A percentile compares a stretch with the other conserved stretches of the same genome.
Evolutionary conservation across 92 coral and sea anemone species (phyloP).

Genomic region (Bergia puertoricense): DNA sequence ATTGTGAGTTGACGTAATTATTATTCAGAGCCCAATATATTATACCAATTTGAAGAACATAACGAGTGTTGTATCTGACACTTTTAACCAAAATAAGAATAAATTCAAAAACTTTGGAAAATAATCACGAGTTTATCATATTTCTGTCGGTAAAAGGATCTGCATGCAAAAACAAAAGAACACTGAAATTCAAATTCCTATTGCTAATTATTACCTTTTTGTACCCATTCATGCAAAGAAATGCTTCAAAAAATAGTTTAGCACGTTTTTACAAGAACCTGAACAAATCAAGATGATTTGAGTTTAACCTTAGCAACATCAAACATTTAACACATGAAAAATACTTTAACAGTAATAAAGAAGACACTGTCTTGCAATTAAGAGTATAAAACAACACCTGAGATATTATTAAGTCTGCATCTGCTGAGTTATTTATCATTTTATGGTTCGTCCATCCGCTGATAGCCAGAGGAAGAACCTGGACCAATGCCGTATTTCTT

Average conservation of each 20-base stretch:
- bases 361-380: neutral
- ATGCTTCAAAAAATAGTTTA: constrained; percentile 5
- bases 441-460: constrained; percentile 72
- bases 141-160: neutral
- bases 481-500: constrained; percentile 94
- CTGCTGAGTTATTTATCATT: neutral
- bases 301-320: neutral
- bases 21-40: neutral
- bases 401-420: neutral
- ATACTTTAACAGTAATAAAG: neutral
- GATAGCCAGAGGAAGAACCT: constrained; percentile 79
- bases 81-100: neutral
- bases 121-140: neutral
- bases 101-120: neutral
- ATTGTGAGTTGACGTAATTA: neutral
- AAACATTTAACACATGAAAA: neutral
- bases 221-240: constrained; percentile 27
- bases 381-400: constrained; percentile 1
- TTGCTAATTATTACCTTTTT: neutral
- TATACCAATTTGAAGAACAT: neutral
- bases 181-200: neutral
- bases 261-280: constrained; percentile 27
- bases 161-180: neutral
- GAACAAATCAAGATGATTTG: neutral
- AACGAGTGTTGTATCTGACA: neutral